A percentile compares a stretch with the other conserved stretches of the same genome.
Evolutionary conservation across 2,113 vertebrate genomes (phyloP).

Genomic region (Corythaixoides concolor): DNA sequence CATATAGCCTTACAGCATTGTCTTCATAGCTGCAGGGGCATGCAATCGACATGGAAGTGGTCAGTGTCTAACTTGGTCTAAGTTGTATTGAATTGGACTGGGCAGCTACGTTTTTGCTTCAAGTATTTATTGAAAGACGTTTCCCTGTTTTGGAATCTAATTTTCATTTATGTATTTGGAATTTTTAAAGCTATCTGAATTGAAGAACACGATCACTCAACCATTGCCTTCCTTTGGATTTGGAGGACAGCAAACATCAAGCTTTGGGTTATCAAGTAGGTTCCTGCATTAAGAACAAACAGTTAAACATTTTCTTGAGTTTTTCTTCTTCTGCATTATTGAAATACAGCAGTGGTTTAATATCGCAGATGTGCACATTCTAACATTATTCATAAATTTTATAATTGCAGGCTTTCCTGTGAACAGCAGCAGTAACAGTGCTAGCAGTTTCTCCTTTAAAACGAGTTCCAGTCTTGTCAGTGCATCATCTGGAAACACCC

Average conservation of each 20-base stretch:
- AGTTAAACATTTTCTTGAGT: neutral
- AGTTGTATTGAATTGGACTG: neutral
- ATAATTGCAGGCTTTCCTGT: constrained; percentile 73
- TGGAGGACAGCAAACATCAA: constrained; percentile 55
- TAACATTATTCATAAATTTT: neutral
- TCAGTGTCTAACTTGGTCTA: neutral
- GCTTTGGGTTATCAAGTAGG: constrained; percentile 79
- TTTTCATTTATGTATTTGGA: neutral
- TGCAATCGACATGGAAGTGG: neutral
- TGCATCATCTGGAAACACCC: constrained; percentile 23
- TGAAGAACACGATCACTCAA: constrained; percentile 69
- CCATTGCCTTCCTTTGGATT: constrained; percentile 69
- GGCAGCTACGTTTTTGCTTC: neutral
- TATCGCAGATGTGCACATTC: neutral
- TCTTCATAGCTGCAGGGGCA: neutral
- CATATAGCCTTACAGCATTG: neutral
- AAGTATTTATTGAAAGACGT: neutral
- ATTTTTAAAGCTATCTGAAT: constrained; percentile 78
- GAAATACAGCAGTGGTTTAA: neutral
- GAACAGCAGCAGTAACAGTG: constrained; percentile 28
- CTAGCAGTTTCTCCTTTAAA: constrained; percentile 81
- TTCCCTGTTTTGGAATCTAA: neutral
- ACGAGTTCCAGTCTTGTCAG: constrained; percentile 54
- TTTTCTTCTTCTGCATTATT: neutral
- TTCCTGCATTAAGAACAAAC: neutral